These are phyloP conservation scores for Cricetomys ansorgei DNA, from an alignment of 2,113 vertebrate species.

Conservation along the genomic window DNA sequence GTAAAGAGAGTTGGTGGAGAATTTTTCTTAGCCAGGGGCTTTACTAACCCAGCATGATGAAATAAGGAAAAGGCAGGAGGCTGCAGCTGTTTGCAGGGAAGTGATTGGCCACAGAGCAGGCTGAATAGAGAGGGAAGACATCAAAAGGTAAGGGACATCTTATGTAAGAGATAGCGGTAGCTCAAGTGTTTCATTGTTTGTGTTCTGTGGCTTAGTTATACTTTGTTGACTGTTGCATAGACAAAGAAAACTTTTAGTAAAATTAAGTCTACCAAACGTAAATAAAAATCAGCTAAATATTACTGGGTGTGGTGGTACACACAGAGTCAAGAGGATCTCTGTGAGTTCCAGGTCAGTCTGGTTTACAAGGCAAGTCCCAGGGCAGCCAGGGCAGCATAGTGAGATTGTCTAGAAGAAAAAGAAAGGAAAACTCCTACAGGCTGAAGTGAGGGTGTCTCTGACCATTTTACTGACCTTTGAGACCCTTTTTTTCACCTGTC, in stretches of 20 bases:
- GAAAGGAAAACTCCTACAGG: neutral
- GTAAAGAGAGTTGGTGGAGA: neutral
- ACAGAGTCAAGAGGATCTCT: neutral
- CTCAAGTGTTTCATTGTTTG: neutral
- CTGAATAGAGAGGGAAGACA: neutral
- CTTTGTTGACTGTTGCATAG: conserved; percentile 25
- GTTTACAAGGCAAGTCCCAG: neutral
- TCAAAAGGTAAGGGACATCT: neutral
- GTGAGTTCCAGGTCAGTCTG: neutral
- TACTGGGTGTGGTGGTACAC: neutral
- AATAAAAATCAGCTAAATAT: neutral
- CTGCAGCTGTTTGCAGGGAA: neutral
- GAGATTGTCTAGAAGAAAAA: neutral
- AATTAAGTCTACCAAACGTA: conserved; percentile 47
- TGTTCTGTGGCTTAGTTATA: neutral
- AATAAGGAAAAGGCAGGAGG: conserved; percentile 6
- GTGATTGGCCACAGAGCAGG: neutral
- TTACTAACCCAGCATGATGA: neutral
- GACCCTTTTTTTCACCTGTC: too few relatives aligned
- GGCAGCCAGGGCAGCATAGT: neutral
- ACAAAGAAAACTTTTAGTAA: conserved; percentile 3
- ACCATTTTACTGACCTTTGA: too few relatives aligned
- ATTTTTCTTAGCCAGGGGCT: neutral
- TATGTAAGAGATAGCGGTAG: neutral
- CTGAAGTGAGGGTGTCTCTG: too few relatives aligned